Evolutionary conservation across 2,113 vertebrate genomes (phyloP), one percentile per base, ranked within the genome.

Genomic region (Beaufortia kweichowensis): DNA sequence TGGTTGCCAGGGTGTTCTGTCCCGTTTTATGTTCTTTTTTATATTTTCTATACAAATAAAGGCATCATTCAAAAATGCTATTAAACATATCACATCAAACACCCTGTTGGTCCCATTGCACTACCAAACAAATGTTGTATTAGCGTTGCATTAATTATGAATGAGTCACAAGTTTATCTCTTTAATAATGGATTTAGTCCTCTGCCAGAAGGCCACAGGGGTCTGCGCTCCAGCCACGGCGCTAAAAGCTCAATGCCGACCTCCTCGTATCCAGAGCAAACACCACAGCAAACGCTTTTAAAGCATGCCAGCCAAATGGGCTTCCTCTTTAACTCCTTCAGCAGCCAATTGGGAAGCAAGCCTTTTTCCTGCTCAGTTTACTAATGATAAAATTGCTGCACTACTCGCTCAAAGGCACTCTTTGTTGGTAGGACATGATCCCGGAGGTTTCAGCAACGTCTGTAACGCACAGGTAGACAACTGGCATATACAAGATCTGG

Each of bases 291-390:
- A 55, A 78, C 33, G 63, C 84, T 87, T 86, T 77, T 28, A 59
- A 84, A 78, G 64, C 31, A 60, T 67, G 69, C 78, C 69, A 79
- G 81, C 66, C 81, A 84, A 85, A 84, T 80, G 80, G 86, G 74
- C 76, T 84, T 86, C 70, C 82, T 79, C 80, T 87, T 89, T 88
- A 88, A 87, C 89, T 88, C 84, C 80, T 83, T 84, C 82, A 67
- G 79, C 75, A 79, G 80, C 75, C 78, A 85, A 80, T 79, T 80
- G 79, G 81, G 71, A 84, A 74, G 81, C 50, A 80, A 87, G 62
- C 77, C 78, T 81, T 88, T 91, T 87, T 89, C 87, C 87, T 89
- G 84, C 88, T 92, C 88, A 84, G 84, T 91, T 92, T 90, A 90
- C 89, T 90, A 87, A 91, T 89, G 88, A 91, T 91, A 86, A 90